Percentiles rank a stretch among this genome's conserved stretches.
Evolutionary conservation across 2,113 vertebrate species (phyloP).

Genomic region (Numenius arquata): DNA sequence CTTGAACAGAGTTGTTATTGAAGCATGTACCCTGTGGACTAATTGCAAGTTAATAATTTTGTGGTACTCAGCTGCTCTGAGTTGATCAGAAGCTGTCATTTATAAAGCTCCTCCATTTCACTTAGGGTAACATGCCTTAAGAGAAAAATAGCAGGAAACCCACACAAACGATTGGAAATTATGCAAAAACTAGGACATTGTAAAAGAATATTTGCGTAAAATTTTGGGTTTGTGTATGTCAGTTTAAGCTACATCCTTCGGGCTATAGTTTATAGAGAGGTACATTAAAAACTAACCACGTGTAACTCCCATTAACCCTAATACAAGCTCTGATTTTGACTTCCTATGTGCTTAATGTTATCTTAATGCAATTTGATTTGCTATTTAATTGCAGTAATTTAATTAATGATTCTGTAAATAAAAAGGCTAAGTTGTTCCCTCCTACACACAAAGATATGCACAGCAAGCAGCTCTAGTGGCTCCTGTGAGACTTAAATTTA

Average conservation of each 20-base stretch:
- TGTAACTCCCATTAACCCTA: slow-evolving; percentile 4
- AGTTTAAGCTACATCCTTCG: not conserved
- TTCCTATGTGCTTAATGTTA: slow-evolving; percentile 22
- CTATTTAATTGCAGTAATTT: slow-evolving; percentile 55
- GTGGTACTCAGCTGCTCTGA: not conserved
- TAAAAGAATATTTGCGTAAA: not conserved
- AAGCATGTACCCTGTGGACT: not conserved
- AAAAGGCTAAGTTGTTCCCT: not conserved
- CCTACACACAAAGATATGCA: not conserved
- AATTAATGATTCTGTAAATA: slow-evolving; percentile 61
- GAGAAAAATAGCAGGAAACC: not conserved
- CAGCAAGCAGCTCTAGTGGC: not conserved
- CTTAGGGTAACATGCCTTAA: not conserved
- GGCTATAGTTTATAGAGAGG: not conserved
- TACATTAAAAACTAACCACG: not conserved
- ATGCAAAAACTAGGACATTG: not conserved
- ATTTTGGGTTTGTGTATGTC: not conserved
- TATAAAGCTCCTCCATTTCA: not conserved
- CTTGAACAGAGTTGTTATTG: not conserved
- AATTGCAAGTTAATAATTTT: not conserved
- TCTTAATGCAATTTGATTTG: slow-evolving; percentile 16
- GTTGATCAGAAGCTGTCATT: not conserved
- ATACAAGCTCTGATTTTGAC: not conserved
- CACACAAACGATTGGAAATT: not conserved
- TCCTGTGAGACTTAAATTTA: not conserved